phyloP scores from a whole-genome alignment of 2,888 invertebrate species.

The Dicycla oo region DNA sequence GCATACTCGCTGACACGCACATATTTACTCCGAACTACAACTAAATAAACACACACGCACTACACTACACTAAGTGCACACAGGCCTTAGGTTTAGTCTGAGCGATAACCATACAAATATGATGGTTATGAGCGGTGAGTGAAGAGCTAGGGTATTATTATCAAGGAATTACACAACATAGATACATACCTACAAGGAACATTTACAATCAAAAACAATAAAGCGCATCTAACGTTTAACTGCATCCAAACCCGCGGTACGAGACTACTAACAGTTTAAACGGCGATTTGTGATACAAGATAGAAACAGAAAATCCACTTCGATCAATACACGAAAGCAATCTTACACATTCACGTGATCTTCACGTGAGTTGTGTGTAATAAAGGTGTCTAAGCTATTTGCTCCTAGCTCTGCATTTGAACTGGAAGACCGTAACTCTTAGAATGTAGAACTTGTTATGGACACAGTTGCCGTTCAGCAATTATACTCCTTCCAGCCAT shows the following conservation, averaged over 20 bases:
- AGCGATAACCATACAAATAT: background rate
- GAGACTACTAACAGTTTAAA: constrained; percentile 48
- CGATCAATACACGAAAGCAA: background rate
- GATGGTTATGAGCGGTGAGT: background rate
- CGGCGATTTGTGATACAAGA: constrained; percentile 1
- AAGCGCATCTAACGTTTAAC: constrained; percentile 50
- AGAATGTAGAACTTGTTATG: too few relatives aligned
- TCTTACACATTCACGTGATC: background rate
- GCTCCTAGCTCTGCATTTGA: too few relatives aligned
- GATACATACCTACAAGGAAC: constrained; percentile 21
- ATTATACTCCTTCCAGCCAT: too few relatives aligned
- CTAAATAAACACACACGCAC: too few relatives aligned
- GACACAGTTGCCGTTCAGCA: too few relatives aligned
- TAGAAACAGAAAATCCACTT: constrained; percentile 21
- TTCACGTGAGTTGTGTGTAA: too few relatives aligned
- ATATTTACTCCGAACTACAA: too few relatives aligned
- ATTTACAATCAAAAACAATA: constrained; percentile 56
- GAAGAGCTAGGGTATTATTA: background rate
- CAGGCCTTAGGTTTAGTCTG: too few relatives aligned
- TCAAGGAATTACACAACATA: constrained; percentile 8
- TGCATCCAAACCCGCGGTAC: constrained; percentile 49
- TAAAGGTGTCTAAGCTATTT: too few relatives aligned
- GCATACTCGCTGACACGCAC: too few relatives aligned
- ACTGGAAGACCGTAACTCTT: too few relatives aligned
- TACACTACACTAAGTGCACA: too few relatives aligned